Evolutionary conservation across 2,797 vertebrate genomes (phyloP).

Genomic region (Chelon auratus): DNA sequence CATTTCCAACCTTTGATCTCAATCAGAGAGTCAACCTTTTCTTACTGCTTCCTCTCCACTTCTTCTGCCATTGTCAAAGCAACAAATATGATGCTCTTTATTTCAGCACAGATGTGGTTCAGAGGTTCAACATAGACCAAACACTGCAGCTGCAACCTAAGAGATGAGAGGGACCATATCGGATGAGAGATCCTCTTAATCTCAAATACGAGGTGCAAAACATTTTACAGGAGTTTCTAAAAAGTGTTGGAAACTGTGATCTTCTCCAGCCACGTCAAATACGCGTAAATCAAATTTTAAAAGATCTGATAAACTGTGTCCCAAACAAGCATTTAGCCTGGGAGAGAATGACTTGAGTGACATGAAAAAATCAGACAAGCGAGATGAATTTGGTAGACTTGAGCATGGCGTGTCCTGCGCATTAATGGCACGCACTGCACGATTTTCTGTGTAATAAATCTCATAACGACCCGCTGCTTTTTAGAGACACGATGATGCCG

Average conservation of each 20-base stretch:
- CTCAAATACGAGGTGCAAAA: neutral
- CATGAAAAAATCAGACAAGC: conserved; percentile 13
- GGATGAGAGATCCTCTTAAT: neutral
- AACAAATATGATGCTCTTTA: conserved; percentile 1
- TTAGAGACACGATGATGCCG: neutral
- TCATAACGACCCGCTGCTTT: neutral
- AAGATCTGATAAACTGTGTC: conserved; percentile 1
- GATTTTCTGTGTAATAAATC: conserved; percentile 13
- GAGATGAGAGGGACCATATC: neutral
- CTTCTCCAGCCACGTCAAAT: conserved; percentile 3
- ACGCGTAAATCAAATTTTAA: neutral
- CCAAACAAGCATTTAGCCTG: neutral
- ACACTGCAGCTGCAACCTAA: neutral
- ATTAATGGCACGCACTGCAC: neutral
- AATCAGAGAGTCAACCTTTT: conserved; percentile 5
- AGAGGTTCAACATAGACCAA: conserved; percentile 3
- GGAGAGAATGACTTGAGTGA: conserved; percentile 9
- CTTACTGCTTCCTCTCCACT: neutral
- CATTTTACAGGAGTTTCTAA: conserved; percentile 5
- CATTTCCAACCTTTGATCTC: conserved; percentile 43
- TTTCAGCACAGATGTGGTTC: neutral
- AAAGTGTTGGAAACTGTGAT: conserved; percentile 4
- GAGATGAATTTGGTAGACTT: conserved; percentile 5
- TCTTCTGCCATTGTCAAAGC: conserved; percentile 20
- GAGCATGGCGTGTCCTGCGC: neutral